These are phyloP conservation scores for Aptenodytes forsteri DNA, from an alignment of 2,113 vertebrate genomes.

Conservation along the genomic window DNA sequence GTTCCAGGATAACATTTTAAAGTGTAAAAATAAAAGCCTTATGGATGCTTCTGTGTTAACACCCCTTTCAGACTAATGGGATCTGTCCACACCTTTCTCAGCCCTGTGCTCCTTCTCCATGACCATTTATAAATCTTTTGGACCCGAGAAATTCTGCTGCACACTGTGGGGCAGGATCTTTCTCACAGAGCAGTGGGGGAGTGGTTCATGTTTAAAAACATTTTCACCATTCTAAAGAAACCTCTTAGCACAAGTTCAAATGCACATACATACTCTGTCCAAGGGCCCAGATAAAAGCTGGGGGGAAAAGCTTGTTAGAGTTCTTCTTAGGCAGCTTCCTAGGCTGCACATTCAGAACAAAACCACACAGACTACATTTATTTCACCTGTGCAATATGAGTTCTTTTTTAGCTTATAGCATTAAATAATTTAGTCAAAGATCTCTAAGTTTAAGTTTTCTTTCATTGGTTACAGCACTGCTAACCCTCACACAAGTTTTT, in stretches of 20 bases:
- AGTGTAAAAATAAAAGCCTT: neutral
- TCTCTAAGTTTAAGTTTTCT: neutral
- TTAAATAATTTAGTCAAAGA: neutral
- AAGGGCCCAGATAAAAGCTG: neutral
- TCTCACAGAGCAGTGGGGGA: neutral
- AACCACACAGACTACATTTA: neutral
- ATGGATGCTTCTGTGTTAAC: neutral
- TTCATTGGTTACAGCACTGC: neutral
- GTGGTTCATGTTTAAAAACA: neutral
- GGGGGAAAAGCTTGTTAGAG: neutral
- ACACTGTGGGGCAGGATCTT: neutral
- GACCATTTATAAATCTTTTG: neutral
- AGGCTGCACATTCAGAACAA: neutral
- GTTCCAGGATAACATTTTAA: neutral
- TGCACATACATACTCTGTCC: neutral
- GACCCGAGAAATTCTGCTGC: neutral
- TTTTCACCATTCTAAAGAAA: neutral
- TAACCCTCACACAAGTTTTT: fast-evolving
- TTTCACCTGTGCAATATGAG: neutral
- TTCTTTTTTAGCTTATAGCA: neutral
- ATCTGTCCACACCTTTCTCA: neutral
- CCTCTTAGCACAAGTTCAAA: neutral
- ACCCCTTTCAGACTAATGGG: neutral
- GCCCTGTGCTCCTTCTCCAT: neutral
- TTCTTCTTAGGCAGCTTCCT: neutral